Conservation (phyloP, 2,797 vertebrate genomes). For the Rhinatrema bivittatum region DNA sequence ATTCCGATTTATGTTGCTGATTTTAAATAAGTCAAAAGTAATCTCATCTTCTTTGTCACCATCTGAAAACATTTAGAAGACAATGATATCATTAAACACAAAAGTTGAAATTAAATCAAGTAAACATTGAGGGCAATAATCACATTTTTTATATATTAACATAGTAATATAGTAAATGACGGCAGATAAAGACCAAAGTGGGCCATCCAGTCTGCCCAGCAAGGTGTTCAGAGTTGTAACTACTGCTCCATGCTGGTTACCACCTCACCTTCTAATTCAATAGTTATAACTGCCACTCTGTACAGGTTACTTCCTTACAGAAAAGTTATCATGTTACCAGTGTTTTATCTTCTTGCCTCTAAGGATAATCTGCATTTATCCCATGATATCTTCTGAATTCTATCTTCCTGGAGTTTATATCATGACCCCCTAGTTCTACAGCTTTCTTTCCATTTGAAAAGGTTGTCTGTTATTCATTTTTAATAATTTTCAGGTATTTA, state of each 20-base stretch:
- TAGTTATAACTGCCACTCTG: too few relatives aligned
- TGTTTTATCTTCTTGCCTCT: not conserved
- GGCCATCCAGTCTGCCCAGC: too few relatives aligned
- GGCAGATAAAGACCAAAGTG: too few relatives aligned
- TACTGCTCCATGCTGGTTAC: too few relatives aligned
- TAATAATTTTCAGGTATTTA: too few relatives aligned
- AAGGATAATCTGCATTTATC: not conserved
- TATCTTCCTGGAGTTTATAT: fast-evolving
- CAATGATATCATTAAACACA: constrained; percentile 5
- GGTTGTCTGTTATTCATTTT: not conserved
- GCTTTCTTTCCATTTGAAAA: too few relatives aligned
- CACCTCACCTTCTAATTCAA: too few relatives aligned
- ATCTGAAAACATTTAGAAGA: constrained; percentile 50
- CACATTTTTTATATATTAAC: not conserved
- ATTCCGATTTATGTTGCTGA: constrained; percentile 84
- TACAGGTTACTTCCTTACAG: too few relatives aligned
- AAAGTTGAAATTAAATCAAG: not conserved
- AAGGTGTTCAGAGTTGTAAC: too few relatives aligned
- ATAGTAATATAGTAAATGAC: too few relatives aligned
- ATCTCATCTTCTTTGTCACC: constrained; percentile 70
- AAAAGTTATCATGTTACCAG: not conserved
- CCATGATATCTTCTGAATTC: not conserved
- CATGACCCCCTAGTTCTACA: too few relatives aligned
- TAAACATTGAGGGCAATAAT: not conserved
- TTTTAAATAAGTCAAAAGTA: constrained; percentile 82